Base-by-base conservation (phyloP, 2,113 vertebrate species). In the Amia ocellicauda region DNA sequence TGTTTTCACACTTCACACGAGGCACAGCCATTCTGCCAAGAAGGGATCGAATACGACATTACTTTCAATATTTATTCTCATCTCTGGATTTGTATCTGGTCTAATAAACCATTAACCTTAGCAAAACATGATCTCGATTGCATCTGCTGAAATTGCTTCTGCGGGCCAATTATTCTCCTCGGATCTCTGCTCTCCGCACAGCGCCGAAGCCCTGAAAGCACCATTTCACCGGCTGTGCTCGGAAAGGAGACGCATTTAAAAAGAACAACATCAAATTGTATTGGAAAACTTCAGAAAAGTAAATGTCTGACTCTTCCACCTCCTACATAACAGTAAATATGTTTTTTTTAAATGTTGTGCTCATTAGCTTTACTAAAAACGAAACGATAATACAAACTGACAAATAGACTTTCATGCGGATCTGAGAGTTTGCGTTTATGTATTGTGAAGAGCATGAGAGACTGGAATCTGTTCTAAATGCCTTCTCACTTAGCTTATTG, bases 101-200 rank as follows among this genome's bases (percentile, higher is more conserved):
- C 64, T 79, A 78, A 84, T 80, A 77, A 79, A 69, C 8, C 61
- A 55, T 70, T 77, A 78, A 82, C 82, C 82, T 80, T 83, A 78
- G 68, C 28, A 58, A 62, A 17, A 70, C 14, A 59, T 47, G 14
- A 57, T 65, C 72, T 82, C 71, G 73, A 79, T 73, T 75, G 74
- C 69, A 83, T 80, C 79, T 82, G 78, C 78, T 75, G 42, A 63
- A 80, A 80, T 61, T 60, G 71, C 67, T 70, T 71, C 61, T 68
- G 69, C 69, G 60, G 85, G 80, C 67, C 78, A 85, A 82, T 85
- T 83, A 82, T 77, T 67, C 80, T 72, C 69, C 65, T 64, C 66
- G 64, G 55, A 66, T 60, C 69, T 58, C 62, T 36, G 20, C 58
- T 53, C 63, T 64, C 67, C 20, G 43, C 9, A 47, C n/a, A 60